A percentile compares a stretch with the other conserved stretches of the same genome.
Evolutionary conservation across 2,113 vertebrate genomes (phyloP).

Genomic region (Dipodomys merriami): DNA sequence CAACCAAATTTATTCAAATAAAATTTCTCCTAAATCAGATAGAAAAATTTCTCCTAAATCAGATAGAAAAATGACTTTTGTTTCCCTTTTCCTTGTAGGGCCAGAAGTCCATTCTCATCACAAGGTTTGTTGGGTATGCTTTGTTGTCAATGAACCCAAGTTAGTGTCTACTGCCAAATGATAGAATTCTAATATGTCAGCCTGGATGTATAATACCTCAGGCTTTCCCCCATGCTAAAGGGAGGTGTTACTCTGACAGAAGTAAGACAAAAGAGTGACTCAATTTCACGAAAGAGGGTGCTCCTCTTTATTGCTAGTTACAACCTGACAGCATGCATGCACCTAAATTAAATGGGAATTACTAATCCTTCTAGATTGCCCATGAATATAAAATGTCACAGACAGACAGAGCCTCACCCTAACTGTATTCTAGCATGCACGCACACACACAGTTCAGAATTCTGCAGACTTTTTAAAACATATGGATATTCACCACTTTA

Average conservation of each 20-base stretch:
- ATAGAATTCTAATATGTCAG: constrained; percentile 50
- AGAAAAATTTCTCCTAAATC: too few species aligned
- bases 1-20: too few species aligned
- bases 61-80: too few species aligned
- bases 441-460: neutral
- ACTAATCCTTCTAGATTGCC: neutral
- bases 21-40: too few species aligned
- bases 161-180: neutral
- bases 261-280: constrained; percentile 18
- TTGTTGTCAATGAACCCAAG: neutral
- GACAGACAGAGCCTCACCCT: neutral
- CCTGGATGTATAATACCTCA: neutral
- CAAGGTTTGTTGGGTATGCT: neutral
- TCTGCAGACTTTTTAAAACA: neutral
- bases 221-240: neutral
- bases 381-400: neutral
- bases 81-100: too few species aligned
- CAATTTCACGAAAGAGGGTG: neutral
- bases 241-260: neutral
- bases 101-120: too few species aligned
- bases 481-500: too few species aligned
- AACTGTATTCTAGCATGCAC: neutral
- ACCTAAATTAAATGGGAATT: neutral
- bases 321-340: neutral
- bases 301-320: neutral